These are phyloP conservation scores for Cylas formicarius DNA, from an alignment of 1,140 invertebrate genomes.

Conservation along the genomic window DNA sequence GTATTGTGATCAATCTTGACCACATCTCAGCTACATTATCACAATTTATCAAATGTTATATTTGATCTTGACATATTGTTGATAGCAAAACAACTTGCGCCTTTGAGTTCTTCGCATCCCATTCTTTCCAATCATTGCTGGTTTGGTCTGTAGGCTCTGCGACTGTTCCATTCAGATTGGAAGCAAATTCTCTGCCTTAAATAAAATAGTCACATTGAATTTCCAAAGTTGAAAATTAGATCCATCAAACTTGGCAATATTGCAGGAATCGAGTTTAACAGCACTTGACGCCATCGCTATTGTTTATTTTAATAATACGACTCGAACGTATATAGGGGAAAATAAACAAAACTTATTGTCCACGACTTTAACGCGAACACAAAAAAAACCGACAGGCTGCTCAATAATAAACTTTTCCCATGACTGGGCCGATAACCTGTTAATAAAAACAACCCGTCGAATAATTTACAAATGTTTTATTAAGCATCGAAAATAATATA, in stretches of 20 bases:
- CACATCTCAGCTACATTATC: constrained; percentile 36
- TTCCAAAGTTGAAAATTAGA: constrained; percentile 16
- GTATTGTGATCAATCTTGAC: constrained; percentile 31
- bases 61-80: constrained; percentile 24
- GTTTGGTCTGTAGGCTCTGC: constrained; percentile 1
- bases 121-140: constrained; percentile 8
- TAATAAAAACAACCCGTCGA: too few relatives aligned
- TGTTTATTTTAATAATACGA: constrained; percentile 11
- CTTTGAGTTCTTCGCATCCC: constrained; percentile 16
- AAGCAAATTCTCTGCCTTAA: constrained; percentile 13
- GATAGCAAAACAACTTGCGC: constrained; percentile 29
- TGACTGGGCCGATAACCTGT: too few relatives aligned
- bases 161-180: constrained; percentile 10
- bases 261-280: constrained; percentile 8
- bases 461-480: too few relatives aligned
- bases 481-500: too few relatives aligned
- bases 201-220: constrained; percentile 16
- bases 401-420: too few relatives aligned
- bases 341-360: too few relatives aligned
- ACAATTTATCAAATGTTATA: constrained; percentile 35
- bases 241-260: constrained; percentile 13
- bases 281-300: not conserved
- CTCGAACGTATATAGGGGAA: constrained; percentile 8
- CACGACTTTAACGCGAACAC: too few relatives aligned
- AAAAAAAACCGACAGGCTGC: too few relatives aligned